A percentile compares a stretch with the other conserved stretches of the same genome.
Evolutionary conservation across 2,797 vertebrate genomes (phyloP).

Genomic region (Hippoglossus hippoglossus): DNA sequence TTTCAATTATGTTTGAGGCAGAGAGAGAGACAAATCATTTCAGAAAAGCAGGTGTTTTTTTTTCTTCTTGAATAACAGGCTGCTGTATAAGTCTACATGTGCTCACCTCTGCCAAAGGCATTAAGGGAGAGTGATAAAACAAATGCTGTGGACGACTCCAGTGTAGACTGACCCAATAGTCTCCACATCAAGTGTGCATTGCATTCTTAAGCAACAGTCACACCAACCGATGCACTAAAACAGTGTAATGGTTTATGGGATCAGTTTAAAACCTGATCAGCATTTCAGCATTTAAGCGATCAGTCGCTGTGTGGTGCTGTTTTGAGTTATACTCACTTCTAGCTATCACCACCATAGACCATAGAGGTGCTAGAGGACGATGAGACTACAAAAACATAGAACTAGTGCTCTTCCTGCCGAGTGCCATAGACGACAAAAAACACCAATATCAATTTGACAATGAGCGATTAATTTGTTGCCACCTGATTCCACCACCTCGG

Average conservation of each 20-base stretch:
- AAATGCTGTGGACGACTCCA: constrained; percentile 22
- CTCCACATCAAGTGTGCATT: neutral
- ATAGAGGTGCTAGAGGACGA: no score
- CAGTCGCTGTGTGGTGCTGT: neutral
- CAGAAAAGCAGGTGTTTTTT: constrained; percentile 37
- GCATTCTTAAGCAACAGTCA: neutral
- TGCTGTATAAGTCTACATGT: constrained; percentile 32
- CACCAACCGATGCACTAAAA: neutral
- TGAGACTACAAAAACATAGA: no score
- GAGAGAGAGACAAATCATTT: constrained; percentile 35
- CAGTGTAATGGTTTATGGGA: neutral
- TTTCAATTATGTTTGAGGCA: constrained; percentile 61
- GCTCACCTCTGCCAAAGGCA: constrained; percentile 33
- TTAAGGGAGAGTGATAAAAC: constrained; percentile 39
- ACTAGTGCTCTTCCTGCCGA: no score
- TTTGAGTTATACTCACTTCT: no score
- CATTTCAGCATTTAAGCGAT: neutral
- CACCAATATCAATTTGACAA: no score
- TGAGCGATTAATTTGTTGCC: no score
- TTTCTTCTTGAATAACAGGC: constrained; percentile 41
- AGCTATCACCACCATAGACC: no score
- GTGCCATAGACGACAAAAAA: no score
- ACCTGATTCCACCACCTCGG: no score
- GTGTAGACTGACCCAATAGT: neutral
- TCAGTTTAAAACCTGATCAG: neutral